Evolutionary conservation across 2,888 invertebrate genomes (phyloP), one percentile per base, ranked within the genome.

Genomic region (Noctua janthe): DNA sequence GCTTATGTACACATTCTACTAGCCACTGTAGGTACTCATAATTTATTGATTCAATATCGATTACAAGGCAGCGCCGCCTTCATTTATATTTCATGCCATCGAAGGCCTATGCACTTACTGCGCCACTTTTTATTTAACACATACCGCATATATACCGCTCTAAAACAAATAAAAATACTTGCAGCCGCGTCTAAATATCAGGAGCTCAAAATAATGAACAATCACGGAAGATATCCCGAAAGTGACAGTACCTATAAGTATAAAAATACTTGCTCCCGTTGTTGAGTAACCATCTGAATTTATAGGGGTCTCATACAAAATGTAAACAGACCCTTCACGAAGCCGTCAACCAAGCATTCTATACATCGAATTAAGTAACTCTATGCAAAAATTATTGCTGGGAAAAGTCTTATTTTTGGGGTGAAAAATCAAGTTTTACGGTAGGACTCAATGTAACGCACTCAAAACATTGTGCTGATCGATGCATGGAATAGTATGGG

Each of bases 21-120:
- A 10, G 11, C 29, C 49, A 72, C 74, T 74, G 47, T 47, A 47
- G 47, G 6, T 73, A 51, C 29, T 56, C 43, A 70, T 35, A 73
- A n/a, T 54, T 54, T 7, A 83, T 70, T 82, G 23, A 64, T 69
- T 56, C 10, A 47, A 17, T 66, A 78, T 78, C 64, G 70, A 82
- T 78, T 77, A n/a, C 54, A 69, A 69, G 54, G 35, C 69, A 56
- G 29, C 56, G 35, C 2, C 10, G 47, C 20, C 39, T 56, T 54
- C 78, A 71, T 71, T 72, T n/a, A 82, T 64, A 15, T 79, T 74
- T 70, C 64, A 73, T n/a, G 15, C 35, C 62, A 64, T 6, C 4
- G 73, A 51, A 54, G 66, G 29, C 47, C n/a, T 39, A 11, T 71
- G 35, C 71, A 69, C 17, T 35, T 29, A 51, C 13, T 35, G 17